Evolutionary conservation across 2,113 vertebrate species (phyloP), one percentile per base, ranked within the genome.

Genomic region (Crocuta crocuta): DNA sequence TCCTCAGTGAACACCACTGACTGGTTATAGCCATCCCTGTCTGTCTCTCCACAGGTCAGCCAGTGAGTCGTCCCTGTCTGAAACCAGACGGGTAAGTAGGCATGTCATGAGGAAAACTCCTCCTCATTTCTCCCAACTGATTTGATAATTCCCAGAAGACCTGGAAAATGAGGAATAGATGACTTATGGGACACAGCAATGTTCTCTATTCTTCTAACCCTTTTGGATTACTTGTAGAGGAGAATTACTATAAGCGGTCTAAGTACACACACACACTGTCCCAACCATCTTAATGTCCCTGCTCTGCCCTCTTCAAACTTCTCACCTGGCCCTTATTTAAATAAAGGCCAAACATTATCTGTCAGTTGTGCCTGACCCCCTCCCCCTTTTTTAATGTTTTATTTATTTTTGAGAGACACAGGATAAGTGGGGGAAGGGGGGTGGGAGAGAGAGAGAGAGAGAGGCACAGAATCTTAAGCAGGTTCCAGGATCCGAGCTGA

Each of bases 111-210:
- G 35, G 78, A 73, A 85, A 94, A 84, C 10, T 17, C 73, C 4
- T 50, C 21, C 45, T 61, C 26, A 6, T 48, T 65, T 86, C 19
- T 82, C 50, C 58, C 61, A 43, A 45, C 53, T 15, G 73, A 95
- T 45, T 26, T 53, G 43, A 48, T 58, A 53, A 83, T 43, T 68
- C 21, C 74, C 58, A 39, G 65, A 80, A 66, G 70, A 85, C 88
- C 10, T 85, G 71, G 70, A 94, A 74, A 94, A 84, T 26, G n/a
- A 66, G 39, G 11, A 90, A 86, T 58, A 80, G 33, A 33, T 26
- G 31, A 95, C 81, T 94, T 48, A 95, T 33, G 12, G 33, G 10
- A 55, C 73, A 26, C 33, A 89, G 31, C 66, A 94, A n/a, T 55
- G 65, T 70, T 19, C 80, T 86, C 31, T 74, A 39, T 84, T 94